phyloP scores from a whole-genome alignment of 1,140 invertebrate species.

The Teleogryllus occipitalis region DNA sequence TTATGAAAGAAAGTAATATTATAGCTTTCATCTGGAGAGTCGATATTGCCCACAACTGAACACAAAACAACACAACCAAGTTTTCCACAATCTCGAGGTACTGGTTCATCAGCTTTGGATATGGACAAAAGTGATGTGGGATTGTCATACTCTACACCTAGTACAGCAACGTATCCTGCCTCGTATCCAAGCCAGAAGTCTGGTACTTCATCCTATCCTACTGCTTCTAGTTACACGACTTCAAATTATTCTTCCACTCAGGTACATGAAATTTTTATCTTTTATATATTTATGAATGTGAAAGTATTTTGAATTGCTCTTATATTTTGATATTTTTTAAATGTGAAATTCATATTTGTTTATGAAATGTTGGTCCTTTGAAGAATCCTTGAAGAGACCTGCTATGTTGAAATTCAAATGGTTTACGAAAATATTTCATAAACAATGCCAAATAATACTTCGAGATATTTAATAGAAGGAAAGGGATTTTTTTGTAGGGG shows the following conservation, averaged over 20 bases:
- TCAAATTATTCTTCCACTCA: slow-evolving; percentile 22
- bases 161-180: slow-evolving; percentile 19
- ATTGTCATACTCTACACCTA: slow-evolving; percentile 21
- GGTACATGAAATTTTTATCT: neutral
- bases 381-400: too few relatives aligned
- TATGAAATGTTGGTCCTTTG: too few relatives aligned
- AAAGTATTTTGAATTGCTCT: too few relatives aligned
- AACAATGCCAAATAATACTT: too few relatives aligned
- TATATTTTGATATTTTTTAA: too few relatives aligned
- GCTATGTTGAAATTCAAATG: too few relatives aligned
- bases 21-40: slow-evolving; percentile 17
- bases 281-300: too few relatives aligned
- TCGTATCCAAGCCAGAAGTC: slow-evolving; percentile 22
- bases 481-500: too few relatives aligned
- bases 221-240: slow-evolving; percentile 20
- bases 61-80: slow-evolving; percentile 21
- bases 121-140: slow-evolving; percentile 24
- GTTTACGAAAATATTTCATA: too few relatives aligned
- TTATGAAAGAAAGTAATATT: neutral
- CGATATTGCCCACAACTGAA: slow-evolving; percentile 20
- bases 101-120: slow-evolving; percentile 17
- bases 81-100: slow-evolving; percentile 16
- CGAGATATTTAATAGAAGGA: too few relatives aligned
- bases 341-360: too few relatives aligned
- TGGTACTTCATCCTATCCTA: slow-evolving; percentile 15